Conservation (phyloP, 2,797 vertebrate genomes). For the Lepus oiostolus region DNA sequence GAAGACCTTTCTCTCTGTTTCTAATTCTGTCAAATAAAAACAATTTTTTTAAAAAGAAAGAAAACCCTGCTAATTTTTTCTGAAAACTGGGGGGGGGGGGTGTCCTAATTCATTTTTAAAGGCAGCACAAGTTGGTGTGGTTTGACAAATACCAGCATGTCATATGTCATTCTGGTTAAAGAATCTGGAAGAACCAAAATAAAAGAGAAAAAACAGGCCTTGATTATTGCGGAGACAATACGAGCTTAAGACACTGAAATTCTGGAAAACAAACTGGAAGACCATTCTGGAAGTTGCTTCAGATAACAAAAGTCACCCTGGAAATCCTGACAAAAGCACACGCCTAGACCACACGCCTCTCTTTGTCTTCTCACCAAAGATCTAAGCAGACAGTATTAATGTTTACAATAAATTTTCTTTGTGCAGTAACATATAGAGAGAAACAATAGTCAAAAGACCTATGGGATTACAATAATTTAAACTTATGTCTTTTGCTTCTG, state of each 20-base stretch:
- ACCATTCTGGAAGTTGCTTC: background rate
- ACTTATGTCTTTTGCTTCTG: constrained; percentile 79
- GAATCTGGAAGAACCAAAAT: background rate
- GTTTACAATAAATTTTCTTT: constrained; percentile 84
- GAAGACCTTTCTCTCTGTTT: too few species aligned
- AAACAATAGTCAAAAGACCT: constrained; percentile 80
- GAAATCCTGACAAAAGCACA: background rate
- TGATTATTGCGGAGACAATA: background rate
- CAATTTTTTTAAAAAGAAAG: background rate
- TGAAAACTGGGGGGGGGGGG: background rate
- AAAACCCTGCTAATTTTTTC: constrained; percentile 41
- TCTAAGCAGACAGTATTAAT: constrained; percentile 72
- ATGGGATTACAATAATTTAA: constrained; percentile 85
- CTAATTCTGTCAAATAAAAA: too few species aligned
- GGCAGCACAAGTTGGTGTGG: background rate
- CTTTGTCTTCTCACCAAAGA: constrained; percentile 71
- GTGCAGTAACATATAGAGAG: constrained; percentile 74
- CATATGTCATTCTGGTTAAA: background rate
- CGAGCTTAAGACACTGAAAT: background rate
- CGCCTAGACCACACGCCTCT: constrained; percentile 8
- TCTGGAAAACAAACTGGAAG: constrained; percentile 27
- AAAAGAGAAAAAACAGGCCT: background rate
- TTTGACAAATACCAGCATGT: background rate
- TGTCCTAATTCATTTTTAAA: background rate
- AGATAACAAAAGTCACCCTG: constrained; percentile 7